Conservation (phyloP, 2,797 vertebrate species). For the Acrocephalus scirpaceus region DNA sequence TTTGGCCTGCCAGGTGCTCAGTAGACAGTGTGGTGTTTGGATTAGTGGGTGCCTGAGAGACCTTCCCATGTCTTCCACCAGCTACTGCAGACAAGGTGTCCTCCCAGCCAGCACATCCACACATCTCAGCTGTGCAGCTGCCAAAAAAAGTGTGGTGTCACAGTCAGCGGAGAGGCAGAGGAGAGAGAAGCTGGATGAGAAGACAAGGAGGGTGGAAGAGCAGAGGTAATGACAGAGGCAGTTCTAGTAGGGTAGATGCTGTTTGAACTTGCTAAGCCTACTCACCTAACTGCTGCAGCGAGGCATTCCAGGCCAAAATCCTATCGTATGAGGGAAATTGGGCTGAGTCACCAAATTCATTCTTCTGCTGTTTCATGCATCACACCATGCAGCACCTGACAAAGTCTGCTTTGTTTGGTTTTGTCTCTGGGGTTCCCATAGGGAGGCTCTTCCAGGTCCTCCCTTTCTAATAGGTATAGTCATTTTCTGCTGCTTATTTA, state of each 20-base stretch:
- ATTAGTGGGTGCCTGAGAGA: neutral
- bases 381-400: neutral
- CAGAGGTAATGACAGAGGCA: neutral
- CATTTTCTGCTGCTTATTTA: neutral
- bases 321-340: neutral
- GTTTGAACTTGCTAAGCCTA: neutral
- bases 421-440: neutral
- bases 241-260: neutral
- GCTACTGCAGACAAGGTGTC: accelerated
- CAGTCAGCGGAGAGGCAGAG: neutral
- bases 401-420: neutral
- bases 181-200: neutral
- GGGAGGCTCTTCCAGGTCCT: neutral
- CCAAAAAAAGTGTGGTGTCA: neutral
- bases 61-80: neutral
- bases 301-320: neutral
- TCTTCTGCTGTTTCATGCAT: neutral
- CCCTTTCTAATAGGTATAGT: neutral
- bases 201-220: neutral
- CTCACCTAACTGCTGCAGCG: neutral
- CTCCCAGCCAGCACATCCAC: neutral
- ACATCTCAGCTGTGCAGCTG: neutral
- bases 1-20: neutral
- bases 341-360: constrained; percentile 10
- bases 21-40: neutral